Evolutionary conservation across 1,140 invertebrate genomes (phyloP).

Genomic region (Andricus grossulariae): DNA sequence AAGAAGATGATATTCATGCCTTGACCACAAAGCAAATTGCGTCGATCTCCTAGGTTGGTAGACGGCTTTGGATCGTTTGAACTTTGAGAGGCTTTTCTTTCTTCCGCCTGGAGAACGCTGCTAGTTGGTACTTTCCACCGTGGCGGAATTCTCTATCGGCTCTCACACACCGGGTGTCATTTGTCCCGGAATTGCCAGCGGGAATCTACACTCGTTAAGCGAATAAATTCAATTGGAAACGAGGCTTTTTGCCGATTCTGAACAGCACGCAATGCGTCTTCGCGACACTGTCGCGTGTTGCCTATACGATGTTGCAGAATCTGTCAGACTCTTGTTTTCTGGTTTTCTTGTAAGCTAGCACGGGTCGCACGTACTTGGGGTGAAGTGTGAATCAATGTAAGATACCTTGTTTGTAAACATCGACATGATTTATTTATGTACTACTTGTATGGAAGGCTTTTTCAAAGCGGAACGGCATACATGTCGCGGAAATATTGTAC

Average conservation of each 20-base stretch:
- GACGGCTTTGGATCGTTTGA: not conserved
- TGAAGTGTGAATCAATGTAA: constrained; percentile 15
- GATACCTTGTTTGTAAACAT: constrained; percentile 22
- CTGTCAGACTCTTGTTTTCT: constrained; percentile 39
- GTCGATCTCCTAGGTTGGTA: not conserved
- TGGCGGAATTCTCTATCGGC: constrained; percentile 52
- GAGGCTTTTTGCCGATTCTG: constrained; percentile 59
- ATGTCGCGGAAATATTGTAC: not conserved
- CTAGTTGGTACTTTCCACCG: constrained; percentile 45
- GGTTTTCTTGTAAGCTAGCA: not conserved
- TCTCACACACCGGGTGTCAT: constrained; percentile 56
- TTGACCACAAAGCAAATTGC: not conserved
- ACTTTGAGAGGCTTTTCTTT: not conserved
- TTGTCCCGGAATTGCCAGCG: constrained; percentile 61
- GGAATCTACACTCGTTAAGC: constrained; percentile 59
- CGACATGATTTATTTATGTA: constrained; percentile 23
- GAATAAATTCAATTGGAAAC: constrained; percentile 69
- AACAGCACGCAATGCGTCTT: constrained; percentile 64
- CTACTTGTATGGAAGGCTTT: not conserved
- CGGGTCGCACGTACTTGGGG: not conserved
- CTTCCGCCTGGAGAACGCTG: constrained; percentile 7
- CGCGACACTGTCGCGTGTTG: constrained; percentile 57
- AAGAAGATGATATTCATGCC: not conserved
- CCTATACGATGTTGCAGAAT: constrained; percentile 46
- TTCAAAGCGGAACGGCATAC: not conserved